These are phyloP conservation scores for Arnoldichthys spilopterus DNA, from an alignment of 2,797 vertebrate species.

Conservation along the genomic window DNA sequence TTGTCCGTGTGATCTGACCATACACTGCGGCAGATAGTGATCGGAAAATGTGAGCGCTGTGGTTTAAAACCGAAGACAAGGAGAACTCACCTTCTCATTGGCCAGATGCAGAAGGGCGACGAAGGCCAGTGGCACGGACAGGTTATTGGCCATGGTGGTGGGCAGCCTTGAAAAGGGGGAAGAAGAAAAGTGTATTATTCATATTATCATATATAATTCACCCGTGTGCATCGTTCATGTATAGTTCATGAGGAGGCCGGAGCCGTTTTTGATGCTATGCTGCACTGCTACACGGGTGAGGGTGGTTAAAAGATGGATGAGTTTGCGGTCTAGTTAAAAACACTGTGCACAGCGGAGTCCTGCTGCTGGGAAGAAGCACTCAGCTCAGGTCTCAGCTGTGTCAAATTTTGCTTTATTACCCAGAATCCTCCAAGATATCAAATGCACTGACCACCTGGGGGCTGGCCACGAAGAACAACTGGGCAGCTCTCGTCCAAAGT, in stretches of 20 bases:
- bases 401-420: not conserved
- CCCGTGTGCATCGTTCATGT: not conserved
- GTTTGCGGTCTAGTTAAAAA: slow-evolving; percentile 2
- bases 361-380: not conserved
- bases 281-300: not conserved
- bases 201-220: not conserved
- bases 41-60: too few species aligned
- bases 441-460: not conserved
- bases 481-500: not conserved
- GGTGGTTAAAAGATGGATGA: slow-evolving; percentile 1
- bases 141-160: slow-evolving; percentile 85
- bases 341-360: not conserved
- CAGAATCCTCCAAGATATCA: not conserved
- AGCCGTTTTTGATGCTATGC: not conserved
- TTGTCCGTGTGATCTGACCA: too few species aligned
- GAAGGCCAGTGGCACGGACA: slow-evolving; percentile 91
- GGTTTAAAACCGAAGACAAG: not conserved
- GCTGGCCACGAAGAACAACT: not conserved
- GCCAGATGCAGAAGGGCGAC: slow-evolving; percentile 91
- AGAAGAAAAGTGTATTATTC: slow-evolving; percentile 10
- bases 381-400: not conserved
- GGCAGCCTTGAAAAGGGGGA: slow-evolving; percentile 80
- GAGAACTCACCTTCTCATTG: slow-evolving; percentile 88
- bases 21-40: too few species aligned
- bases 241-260: not conserved